Conservation (phyloP, 2,888 invertebrate species). For the Synanthedon myopaeformis region DNA sequence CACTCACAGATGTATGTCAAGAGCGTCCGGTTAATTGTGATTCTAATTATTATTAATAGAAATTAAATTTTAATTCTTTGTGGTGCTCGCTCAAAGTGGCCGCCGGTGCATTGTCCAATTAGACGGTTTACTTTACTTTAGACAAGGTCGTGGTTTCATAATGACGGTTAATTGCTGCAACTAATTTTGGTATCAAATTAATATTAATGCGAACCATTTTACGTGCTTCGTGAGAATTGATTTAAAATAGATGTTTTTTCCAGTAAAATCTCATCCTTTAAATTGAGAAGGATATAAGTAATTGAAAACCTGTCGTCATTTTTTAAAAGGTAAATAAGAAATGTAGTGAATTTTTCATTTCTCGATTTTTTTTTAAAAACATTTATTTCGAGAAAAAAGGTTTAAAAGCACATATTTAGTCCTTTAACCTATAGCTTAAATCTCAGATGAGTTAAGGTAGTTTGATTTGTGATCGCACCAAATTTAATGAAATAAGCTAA, state of each 20-base stretch:
- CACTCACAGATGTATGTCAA: slow-evolving; percentile 55
- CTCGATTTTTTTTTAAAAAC: too few relatives aligned
- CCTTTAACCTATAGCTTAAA: too few relatives aligned
- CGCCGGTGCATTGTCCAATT: slow-evolving; percentile 36
- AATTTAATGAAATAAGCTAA: too few relatives aligned
- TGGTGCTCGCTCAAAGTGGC: slow-evolving; percentile 17
- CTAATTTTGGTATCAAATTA: slow-evolving; percentile 20
- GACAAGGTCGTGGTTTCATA: slow-evolving; percentile 42
- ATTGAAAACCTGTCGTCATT: too few relatives aligned
- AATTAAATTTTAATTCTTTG: slow-evolving; percentile 37
- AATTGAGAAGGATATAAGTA: too few relatives aligned
- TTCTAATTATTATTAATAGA: slow-evolving; percentile 36
- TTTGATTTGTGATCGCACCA: too few relatives aligned
- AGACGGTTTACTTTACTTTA: slow-evolving; percentile 14
- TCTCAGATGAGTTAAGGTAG: too few relatives aligned
- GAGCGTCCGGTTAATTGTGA: slow-evolving; percentile 42
- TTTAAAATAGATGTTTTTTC: slow-evolving; percentile 6
- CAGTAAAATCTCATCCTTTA: neutral
- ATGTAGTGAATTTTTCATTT: too few relatives aligned
- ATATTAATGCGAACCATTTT: slow-evolving; percentile 19
- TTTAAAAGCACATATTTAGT: too few relatives aligned
- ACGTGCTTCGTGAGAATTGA: slow-evolving; percentile 18
- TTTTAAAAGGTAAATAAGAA: too few relatives aligned
- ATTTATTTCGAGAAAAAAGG: too few relatives aligned
- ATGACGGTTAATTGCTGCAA: slow-evolving; percentile 30